These are phyloP conservation scores for Brachionus rotundiformis DNA, from an alignment of 1,140 invertebrate genomes.

Conservation along the genomic window DNA sequence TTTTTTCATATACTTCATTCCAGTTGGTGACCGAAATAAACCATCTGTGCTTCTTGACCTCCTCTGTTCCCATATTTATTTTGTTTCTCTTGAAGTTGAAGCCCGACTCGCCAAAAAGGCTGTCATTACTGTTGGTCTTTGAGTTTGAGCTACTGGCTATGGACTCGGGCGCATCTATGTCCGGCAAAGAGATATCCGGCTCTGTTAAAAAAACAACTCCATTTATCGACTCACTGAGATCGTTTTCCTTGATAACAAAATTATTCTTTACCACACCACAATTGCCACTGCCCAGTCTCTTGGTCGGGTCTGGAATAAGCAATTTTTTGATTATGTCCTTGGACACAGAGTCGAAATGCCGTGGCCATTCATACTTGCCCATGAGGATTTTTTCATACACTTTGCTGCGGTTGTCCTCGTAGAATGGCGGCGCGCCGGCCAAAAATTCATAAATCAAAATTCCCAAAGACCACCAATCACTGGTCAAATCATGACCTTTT, in stretches of 20 bases:
- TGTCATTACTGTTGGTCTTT: conserved; percentile 21
- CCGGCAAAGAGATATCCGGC: not conserved
- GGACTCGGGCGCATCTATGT: not conserved
- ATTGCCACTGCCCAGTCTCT: conserved; percentile 41
- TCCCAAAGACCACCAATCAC: conserved; percentile 96
- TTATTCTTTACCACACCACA: conserved; percentile 15
- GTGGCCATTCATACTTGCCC: conserved; percentile 88
- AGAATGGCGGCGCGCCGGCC: conserved; percentile 80
- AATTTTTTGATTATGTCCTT: conserved; percentile 40
- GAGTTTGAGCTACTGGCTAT: not conserved
- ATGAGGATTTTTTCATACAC: conserved; percentile 92
- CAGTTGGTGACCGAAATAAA: conserved; percentile 25
- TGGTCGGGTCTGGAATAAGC: not conserved
- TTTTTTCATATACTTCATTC: conserved; percentile 34
- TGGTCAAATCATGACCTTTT: conserved; percentile 93
- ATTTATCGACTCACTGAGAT: not conserved
- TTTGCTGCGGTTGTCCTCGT: conserved; percentile 88
- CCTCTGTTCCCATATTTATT: conserved; percentile 35
- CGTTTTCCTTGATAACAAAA: not conserved
- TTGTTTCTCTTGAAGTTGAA: not conserved
- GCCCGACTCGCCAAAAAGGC: not conserved
- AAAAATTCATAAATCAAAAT: conserved; percentile 94
- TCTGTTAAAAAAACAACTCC: conserved; percentile 41
- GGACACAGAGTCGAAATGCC: conserved; percentile 40
- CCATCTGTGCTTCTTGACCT: conserved; percentile 45